A percentile compares a stretch with the other conserved stretches of the same genome.
These are phyloP conservation scores for Menidia menidia DNA, from an alignment of 2,797 vertebrate species.

Conservation along the genomic window DNA sequence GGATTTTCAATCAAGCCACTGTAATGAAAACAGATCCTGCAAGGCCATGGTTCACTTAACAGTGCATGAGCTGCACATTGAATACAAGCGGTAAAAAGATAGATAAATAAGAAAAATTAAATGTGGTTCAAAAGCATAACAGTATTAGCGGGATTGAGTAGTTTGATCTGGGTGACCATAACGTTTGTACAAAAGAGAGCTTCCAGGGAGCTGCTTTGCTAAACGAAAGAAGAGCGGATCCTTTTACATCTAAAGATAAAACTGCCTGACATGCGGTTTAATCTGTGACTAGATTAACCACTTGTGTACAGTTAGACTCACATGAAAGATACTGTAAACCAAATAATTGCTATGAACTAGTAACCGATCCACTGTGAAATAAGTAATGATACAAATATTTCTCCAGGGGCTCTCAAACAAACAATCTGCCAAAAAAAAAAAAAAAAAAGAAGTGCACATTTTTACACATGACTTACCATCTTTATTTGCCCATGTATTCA, in stretches of 20 bases:
- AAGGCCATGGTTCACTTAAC: conserved; percentile 45
- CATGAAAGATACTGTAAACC: conserved; percentile 22
- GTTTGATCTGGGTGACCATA: conserved; percentile 32
- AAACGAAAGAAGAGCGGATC: conserved; percentile 47
- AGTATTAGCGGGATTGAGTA: conserved; percentile 43
- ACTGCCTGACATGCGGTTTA: conserved; percentile 39
- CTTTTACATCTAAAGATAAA: conserved; percentile 61
- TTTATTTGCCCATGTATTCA: conserved; percentile 55
- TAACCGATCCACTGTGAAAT: conserved; percentile 7
- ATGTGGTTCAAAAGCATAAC: conserved; percentile 30
- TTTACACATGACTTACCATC: conserved; percentile 29
- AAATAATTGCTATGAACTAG: conserved; percentile 39
- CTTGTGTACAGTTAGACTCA: conserved; percentile 34
- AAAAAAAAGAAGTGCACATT: conserved; percentile 3
- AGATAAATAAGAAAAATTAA: conserved; percentile 19
- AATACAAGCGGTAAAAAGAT: conserved; percentile 35
- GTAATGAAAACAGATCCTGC: conserved; percentile 66
- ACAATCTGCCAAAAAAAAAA: conserved; percentile 48
- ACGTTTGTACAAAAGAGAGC: conserved; percentile 43
- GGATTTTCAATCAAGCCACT: conserved; percentile 65
- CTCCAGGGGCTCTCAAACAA: conserved; percentile 31
- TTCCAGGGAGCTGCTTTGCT: conserved; percentile 27
- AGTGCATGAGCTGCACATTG: conserved; percentile 22
- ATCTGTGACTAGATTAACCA: conserved; percentile 40
- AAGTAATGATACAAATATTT: conserved; percentile 16